Conservation (phyloP, 2,113 vertebrate species). For the Austrofundulus limnaeus region DNA sequence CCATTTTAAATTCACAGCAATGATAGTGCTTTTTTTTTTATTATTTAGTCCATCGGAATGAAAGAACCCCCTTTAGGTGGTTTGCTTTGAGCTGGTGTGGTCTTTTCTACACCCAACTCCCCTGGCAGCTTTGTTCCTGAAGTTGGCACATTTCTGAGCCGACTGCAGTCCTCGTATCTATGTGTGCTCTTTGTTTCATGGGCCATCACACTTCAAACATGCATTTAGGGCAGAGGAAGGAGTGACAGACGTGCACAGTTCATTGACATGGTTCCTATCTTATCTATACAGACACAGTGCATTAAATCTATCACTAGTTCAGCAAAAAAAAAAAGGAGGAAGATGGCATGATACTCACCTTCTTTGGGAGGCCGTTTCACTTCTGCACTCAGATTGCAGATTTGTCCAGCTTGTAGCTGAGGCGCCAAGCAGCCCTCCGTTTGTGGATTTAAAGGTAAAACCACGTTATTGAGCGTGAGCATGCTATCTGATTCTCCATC, state of each 20-base stretch:
- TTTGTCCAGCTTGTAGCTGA: slow-evolving; percentile 93
- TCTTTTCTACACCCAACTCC: slow-evolving; percentile 66
- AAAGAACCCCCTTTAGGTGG: slow-evolving; percentile 42
- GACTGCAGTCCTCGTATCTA: slow-evolving; percentile 59
- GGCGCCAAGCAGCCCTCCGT: slow-evolving; percentile 97
- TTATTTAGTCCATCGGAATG: slow-evolving; percentile 53
- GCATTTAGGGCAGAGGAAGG: slow-evolving; percentile 69
- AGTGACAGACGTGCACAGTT: slow-evolving; percentile 74
- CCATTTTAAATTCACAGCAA: slow-evolving; percentile 67
- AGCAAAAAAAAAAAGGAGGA: slow-evolving; percentile 36
- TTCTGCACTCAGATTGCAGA: slow-evolving; percentile 97
- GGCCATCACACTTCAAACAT: slow-evolving; percentile 75
- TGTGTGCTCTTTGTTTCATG: slow-evolving; percentile 79
- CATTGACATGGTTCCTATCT: slow-evolving; percentile 54
- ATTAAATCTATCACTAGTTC: slow-evolving; percentile 43
- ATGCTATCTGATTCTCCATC: slow-evolving; percentile 90
- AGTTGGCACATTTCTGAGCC: slow-evolving; percentile 52
- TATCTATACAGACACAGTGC: slow-evolving; percentile 54
- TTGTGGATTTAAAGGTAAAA: slow-evolving; percentile 97
- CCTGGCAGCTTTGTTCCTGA: slow-evolving; percentile 64
- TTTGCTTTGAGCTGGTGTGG: slow-evolving; percentile 59
- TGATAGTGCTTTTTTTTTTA: slow-evolving; percentile 50
- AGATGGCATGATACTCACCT: slow-evolving; percentile 91
- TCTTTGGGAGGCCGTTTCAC: slow-evolving; percentile 95
- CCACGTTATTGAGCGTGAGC: slow-evolving; percentile 95